Base-by-base conservation (phyloP, 2,113 vertebrate genomes). In the Ictalurus punctatus region DNA sequence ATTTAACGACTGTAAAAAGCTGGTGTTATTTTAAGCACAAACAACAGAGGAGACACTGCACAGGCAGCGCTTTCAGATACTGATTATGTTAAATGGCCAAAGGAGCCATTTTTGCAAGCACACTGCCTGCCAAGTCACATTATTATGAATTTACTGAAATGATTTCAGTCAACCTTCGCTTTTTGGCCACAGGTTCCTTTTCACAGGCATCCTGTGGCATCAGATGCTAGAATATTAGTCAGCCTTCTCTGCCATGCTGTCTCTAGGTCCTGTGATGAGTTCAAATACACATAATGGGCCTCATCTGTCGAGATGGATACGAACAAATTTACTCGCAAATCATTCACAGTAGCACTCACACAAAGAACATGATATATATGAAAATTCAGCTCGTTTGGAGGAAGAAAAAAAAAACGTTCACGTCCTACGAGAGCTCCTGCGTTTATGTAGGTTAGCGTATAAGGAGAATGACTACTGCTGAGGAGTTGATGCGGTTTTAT, bases 1-100 rank as follows among this genome's bases (percentile, higher is more conserved):
- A 83, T 83, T 83, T 83, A 83, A 63, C 81, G 34, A 83, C 34
- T 83, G 81, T 63, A 58, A 63, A 63, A 83, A 59, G 10, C 58
- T 1, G 34, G 21, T 83, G 58, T 63, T 83, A 83, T 83, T 83
- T 44, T 58, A n/a, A 37, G 59, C 34, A 37, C n/a, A 44, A 83
- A 44, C 58, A 63, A 40, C 81, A 6, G 34, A 40, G 34, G 58
- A 63, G 81, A 63, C 81, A 12, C 7, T 14, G 81, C 34, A 83
- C 58, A 83, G 81, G 81, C 81, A 27, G 34, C 63, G 81, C 81
- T 63, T 83, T 83, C 44, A 61, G 81, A 63, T 40, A 44, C 78
- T 56, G 21, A 79, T 52, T 79, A 79, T 79, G 78, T 44, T 63
- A 30, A 61, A 37, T 13, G 58, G 63, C 21, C 54, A 40, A 44